Evolutionary conservation across 2,888 invertebrate species (phyloP).

Genomic region (Micoletzkya japonica): DNA sequence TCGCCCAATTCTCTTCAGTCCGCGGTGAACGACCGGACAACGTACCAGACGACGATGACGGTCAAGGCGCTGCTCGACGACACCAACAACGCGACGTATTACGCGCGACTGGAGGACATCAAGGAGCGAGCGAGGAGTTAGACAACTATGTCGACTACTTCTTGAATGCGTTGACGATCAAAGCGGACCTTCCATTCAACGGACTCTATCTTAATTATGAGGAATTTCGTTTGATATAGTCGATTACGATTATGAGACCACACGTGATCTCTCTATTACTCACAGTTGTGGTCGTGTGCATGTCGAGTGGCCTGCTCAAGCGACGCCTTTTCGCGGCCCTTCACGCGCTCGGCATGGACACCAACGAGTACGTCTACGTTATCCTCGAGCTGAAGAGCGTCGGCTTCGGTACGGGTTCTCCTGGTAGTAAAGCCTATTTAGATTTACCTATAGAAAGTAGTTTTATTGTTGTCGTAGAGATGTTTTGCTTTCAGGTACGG

Average conservation of each 20-base stretch:
- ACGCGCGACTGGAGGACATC: neutral
- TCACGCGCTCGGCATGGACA: slow-evolving; percentile 40
- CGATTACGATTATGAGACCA: too few relatives aligned
- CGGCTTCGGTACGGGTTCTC: slow-evolving; percentile 37
- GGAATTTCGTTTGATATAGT: too few relatives aligned
- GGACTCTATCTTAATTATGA: too few relatives aligned
- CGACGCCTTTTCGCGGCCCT: slow-evolving; percentile 14
- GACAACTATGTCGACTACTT: too few relatives aligned
- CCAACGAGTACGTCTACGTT: slow-evolving; percentile 54
- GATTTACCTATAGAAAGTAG: too few relatives aligned
- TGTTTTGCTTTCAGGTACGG: too few relatives aligned
- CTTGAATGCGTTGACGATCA: too few relatives aligned
- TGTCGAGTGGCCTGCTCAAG: neutral
- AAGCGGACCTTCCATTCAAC: too few relatives aligned
- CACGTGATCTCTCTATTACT: too few relatives aligned
- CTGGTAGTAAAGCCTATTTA: too few relatives aligned
- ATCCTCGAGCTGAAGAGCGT: slow-evolving; percentile 43
- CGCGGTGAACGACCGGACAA: slow-evolving; percentile 13
- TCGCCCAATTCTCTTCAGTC: neutral
- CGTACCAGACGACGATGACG: neutral
- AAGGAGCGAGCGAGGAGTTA: slow-evolving; percentile 18
- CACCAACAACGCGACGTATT: slow-evolving; percentile 2
- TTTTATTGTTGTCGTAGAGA: too few relatives aligned
- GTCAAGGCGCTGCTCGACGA: slow-evolving; percentile 18
- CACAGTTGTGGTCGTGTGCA: slow-evolving; percentile 18